A percentile compares a stretch with the other conserved stretches of the same genome.
Evolutionary conservation across 2,888 invertebrate species (phyloP).

Genomic region (Acleris holmiana): DNA sequence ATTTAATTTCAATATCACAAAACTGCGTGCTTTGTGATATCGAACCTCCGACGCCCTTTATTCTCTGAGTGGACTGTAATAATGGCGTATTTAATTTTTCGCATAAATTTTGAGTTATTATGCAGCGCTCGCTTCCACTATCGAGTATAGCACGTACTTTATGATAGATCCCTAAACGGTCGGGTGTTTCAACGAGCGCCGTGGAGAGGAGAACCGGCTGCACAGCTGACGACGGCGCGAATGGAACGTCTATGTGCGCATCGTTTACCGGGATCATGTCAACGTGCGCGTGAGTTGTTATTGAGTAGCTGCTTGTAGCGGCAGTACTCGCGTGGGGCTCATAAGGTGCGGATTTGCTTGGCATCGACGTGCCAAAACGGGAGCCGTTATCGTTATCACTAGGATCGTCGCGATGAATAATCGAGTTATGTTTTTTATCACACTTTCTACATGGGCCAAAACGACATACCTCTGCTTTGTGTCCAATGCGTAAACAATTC

Average conservation of each 20-base stretch:
- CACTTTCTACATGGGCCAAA: background rate
- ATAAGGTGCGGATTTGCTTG: background rate
- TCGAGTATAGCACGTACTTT: background rate
- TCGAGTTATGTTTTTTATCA: conserved; percentile 1
- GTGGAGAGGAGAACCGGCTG: conserved; percentile 7
- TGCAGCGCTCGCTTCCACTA: no score
- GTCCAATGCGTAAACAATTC: background rate
- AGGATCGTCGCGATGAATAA: background rate
- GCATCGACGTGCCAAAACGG: background rate
- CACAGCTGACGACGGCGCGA: background rate
- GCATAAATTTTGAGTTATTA: background rate
- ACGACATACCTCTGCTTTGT: background rate
- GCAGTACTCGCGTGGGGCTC: background rate
- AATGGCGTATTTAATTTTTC: background rate
- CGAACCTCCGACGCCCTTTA: background rate
- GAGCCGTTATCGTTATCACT: background rate
- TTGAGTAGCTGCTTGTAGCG: background rate
- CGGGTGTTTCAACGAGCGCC: background rate
- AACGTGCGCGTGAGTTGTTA: background rate
- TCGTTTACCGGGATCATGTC: background rate
- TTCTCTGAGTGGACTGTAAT: background rate
- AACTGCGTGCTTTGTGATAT: background rate
- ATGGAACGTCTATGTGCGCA: background rate
- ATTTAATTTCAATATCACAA: conserved; percentile 4
- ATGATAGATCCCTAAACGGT: background rate